These are phyloP conservation scores for Cephus rjabovi DNA, from an alignment of 2,888 invertebrate genomes.

Conservation along the genomic window DNA sequence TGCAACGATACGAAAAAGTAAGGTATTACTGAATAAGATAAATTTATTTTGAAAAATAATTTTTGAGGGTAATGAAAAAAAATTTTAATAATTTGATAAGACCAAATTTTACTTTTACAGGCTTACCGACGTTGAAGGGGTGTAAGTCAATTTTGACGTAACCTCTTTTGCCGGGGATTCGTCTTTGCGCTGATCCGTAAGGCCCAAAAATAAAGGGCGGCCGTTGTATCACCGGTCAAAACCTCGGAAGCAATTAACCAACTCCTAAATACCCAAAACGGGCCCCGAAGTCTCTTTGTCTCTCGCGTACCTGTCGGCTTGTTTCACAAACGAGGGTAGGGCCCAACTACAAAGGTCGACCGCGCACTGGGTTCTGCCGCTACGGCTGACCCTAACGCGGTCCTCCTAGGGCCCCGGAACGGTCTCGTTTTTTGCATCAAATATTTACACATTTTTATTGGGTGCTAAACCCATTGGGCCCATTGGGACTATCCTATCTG, in stretches of 20 bases:
- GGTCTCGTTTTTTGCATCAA: constrained; percentile 48
- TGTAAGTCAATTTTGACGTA: neutral
- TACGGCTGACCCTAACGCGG: constrained; percentile 6
- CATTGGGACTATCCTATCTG: constrained; percentile 31
- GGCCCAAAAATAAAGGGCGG: constrained; percentile 18
- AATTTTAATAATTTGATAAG: neutral
- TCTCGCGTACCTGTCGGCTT: constrained; percentile 58
- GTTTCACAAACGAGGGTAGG: constrained; percentile 63
- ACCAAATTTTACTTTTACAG: neutral
- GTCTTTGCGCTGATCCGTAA: constrained; percentile 30
- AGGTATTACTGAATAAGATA: neutral
- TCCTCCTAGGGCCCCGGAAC: constrained; percentile 8
- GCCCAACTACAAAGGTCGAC: constrained; percentile 56
- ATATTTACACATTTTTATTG: constrained; percentile 62
- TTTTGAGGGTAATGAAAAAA: neutral
- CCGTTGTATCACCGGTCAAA: constrained; percentile 42
- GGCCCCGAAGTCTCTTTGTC: constrained; percentile 51
- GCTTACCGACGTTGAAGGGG: neutral
- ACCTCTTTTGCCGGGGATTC: constrained; percentile 18
- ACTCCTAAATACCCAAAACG: constrained; percentile 49
- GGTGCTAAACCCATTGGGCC: constrained; percentile 58
- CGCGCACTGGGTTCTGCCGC: constrained; percentile 15
- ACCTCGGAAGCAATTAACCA: constrained; percentile 63
- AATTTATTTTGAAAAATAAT: neutral
- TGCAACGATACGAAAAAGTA: neutral